A percentile compares a stretch with the other conserved stretches of the same genome.
phyloP scores from a whole-genome alignment of 2,113 vertebrate genomes.

The Petromus typicus region DNA sequence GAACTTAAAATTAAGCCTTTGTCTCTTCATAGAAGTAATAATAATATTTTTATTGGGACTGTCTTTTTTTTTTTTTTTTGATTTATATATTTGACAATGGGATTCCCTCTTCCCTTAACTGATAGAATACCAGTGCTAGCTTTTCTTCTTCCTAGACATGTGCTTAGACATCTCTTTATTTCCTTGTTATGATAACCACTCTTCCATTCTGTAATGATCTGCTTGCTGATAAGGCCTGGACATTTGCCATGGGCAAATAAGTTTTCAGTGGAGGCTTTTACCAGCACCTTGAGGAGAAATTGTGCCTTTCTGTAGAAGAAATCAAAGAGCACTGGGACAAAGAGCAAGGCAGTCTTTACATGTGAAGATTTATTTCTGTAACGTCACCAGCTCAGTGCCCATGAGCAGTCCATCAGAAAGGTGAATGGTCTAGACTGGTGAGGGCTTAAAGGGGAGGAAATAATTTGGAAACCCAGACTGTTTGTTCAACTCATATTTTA shows the following conservation, averaged over 20 bases:
- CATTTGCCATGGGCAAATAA: neutral
- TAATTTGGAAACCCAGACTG: neutral
- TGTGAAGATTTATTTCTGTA: neutral
- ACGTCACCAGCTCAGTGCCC: neutral
- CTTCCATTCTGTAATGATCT: neutral
- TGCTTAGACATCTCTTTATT: slow-evolving; percentile 10
- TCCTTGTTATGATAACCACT: neutral
- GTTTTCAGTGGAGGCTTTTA: neutral
- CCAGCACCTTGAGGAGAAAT: neutral
- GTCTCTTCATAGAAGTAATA: slow-evolving; percentile 46
- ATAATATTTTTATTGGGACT: slow-evolving; percentile 49
- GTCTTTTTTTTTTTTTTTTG: slow-evolving; percentile 21
- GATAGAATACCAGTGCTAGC: neutral
- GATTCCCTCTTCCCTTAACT: neutral
- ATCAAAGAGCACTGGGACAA: neutral
- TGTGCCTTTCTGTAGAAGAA: neutral
- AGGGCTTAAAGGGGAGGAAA: neutral
- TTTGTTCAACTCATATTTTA: slow-evolving; percentile 39
- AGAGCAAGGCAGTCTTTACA: neutral
- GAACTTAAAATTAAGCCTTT: slow-evolving; percentile 50
- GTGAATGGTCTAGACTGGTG: neutral
- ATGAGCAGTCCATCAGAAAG: slow-evolving; percentile 27
- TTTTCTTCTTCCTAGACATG: neutral
- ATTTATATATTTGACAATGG: slow-evolving; percentile 27
- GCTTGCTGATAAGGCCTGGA: neutral